These are phyloP conservation scores for Scaeva pyrastri DNA, from an alignment of 2,888 invertebrate species.

Conservation along the genomic window DNA sequence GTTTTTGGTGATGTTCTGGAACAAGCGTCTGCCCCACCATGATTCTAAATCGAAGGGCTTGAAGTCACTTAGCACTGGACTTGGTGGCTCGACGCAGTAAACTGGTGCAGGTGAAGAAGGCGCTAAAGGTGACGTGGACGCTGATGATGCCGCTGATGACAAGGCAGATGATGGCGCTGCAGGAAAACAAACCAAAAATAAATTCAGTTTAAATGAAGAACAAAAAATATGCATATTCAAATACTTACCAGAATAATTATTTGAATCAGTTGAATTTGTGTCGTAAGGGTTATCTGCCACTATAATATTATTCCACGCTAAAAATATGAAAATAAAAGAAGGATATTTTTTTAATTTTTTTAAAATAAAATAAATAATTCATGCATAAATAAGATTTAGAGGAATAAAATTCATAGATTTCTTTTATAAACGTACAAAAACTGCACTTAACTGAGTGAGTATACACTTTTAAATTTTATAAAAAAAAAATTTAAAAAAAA, in stretches of 20 bases:
- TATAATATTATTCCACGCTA: slow-evolving; percentile 83
- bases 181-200: slow-evolving; percentile 34
- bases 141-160: slow-evolving; percentile 78
- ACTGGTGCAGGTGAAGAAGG: slow-evolving; percentile 84
- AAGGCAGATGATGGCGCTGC: slow-evolving; percentile 76
- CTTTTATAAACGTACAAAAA: background rate
- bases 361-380: background rate
- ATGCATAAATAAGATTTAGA: slow-evolving; percentile 32
- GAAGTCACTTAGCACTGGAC: slow-evolving; percentile 90
- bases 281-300: slow-evolving; percentile 83
- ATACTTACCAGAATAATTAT: slow-evolving; percentile 78
- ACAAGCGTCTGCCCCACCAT: slow-evolving; percentile 95
- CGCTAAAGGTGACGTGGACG: slow-evolving; percentile 76
- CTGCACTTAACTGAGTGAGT: slow-evolving; percentile 17
- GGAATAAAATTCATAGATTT: slow-evolving; percentile 19
- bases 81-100: slow-evolving; percentile 91
- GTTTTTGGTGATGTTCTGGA: slow-evolving; percentile 93
- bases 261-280: slow-evolving; percentile 79
- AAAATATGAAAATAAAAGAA: slow-evolving; percentile 40
- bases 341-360: background rate
- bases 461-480: slow-evolving; percentile 34
- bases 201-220: slow-evolving; percentile 23
- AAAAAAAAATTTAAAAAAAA: background rate
- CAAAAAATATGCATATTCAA: slow-evolving; percentile 19
- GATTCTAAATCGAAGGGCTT: slow-evolving; percentile 95